These are phyloP conservation scores for Pterocles gutturalis DNA, from an alignment of 2,113 vertebrate genomes.

Conservation along the genomic window DNA sequence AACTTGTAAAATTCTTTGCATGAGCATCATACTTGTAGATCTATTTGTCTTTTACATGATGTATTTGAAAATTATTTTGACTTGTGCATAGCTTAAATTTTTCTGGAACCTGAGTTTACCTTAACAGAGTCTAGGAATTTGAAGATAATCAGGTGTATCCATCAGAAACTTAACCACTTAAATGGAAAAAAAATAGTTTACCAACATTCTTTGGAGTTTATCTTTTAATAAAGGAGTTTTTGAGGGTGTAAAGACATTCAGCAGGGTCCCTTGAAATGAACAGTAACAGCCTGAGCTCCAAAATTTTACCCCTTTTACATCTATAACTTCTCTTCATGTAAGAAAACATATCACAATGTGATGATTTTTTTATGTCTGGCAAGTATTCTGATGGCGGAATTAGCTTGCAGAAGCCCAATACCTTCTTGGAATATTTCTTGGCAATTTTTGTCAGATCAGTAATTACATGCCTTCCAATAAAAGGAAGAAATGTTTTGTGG, in stretches of 20 bases:
- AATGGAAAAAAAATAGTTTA: neutral
- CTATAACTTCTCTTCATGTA: neutral
- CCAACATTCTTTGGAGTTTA: neutral
- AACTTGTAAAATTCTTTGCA: neutral
- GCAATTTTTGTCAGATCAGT: neutral
- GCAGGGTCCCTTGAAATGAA: neutral
- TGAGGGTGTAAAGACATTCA: neutral
- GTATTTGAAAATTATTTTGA: slow-evolving; percentile 1
- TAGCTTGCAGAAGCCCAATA: neutral
- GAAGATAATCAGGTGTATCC: neutral
- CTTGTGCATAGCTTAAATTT: neutral
- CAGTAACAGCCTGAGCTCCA: neutral
- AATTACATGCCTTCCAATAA: neutral
- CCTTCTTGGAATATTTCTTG: neutral
- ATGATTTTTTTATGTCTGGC: neutral
- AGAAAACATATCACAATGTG: neutral
- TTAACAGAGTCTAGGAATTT: too few species aligned
- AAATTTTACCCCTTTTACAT: neutral
- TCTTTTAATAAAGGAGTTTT: neutral
- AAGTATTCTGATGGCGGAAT: neutral
- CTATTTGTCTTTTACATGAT: neutral
- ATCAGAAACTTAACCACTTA: neutral
- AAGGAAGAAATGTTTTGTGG: neutral
- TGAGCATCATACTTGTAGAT: neutral
- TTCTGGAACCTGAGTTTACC: neutral